Evolutionary conservation across 92 coral and sea anemone species (phyloP).

Genomic region (Siderastrea radians): DNA sequence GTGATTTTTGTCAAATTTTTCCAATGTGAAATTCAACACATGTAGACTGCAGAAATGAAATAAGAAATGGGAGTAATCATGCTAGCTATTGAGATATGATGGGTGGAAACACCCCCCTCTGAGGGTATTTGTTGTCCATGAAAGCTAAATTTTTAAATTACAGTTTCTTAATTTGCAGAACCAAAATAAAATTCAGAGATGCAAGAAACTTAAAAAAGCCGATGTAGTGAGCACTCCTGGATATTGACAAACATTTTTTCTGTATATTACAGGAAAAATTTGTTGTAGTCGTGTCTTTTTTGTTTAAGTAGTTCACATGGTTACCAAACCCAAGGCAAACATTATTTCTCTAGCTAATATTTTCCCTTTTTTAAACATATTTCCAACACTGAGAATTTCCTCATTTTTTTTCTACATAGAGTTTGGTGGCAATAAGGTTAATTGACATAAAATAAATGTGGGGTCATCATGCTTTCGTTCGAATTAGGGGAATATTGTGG

Average conservation of each 20-base stretch:
- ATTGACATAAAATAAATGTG: conserved; percentile 15
- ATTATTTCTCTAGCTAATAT: conserved; percentile 4
- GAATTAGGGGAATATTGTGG: neutral
- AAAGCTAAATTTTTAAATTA: neutral
- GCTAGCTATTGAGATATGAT: neutral
- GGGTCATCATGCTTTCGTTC: conserved; percentile 20
- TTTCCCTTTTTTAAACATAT: neutral
- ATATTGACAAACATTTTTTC: too few relatives aligned
- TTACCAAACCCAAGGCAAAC: neutral
- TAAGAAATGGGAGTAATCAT: neutral
- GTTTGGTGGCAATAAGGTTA: conserved; percentile 4
- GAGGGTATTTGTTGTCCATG: neutral
- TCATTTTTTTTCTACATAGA: conserved; percentile 15
- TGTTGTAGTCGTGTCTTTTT: neutral
- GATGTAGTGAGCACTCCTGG: too few relatives aligned
- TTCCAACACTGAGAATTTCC: conserved; percentile 17
- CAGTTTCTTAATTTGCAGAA: neutral
- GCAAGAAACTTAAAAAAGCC: too few relatives aligned
- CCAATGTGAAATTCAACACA: neutral
- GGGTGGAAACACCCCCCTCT: neutral
- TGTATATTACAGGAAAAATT: too few relatives aligned
- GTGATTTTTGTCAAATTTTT: neutral
- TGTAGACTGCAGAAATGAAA: neutral
- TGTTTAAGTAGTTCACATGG: neutral
- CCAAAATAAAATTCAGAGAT: neutral